Evolutionary conservation across 1,140 invertebrate species (phyloP), one percentile per base, ranked within the genome.

Genomic region (Neodiprion lecontei): DNA sequence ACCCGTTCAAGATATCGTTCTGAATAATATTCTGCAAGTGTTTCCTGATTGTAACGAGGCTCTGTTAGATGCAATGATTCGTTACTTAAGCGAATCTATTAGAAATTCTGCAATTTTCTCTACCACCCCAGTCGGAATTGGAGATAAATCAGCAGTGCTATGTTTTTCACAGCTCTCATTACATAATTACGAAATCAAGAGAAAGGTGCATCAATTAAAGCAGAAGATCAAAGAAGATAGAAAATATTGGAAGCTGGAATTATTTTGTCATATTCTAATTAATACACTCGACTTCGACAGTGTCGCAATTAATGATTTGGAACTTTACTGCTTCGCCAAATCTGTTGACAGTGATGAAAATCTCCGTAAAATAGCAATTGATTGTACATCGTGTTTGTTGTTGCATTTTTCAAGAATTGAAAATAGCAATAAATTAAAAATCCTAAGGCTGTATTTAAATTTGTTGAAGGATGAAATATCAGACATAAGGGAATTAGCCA

Each of bases 381-480:
- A 61, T 61, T 61, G 53, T 61, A 14, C n/a, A 9, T 17, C 53
- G 53, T 61, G n/a, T 61, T 61, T 61, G n/a, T 61, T 61, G 53
- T 4, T 14, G 53, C 11, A 12, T 61, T 80, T 80, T 23, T 1
- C 11, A 12, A n/a, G 72, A 1, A 49, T 81, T n/a, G 61, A 53
- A 11, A 10, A 65, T 4, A 21, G 17, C 21, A 74, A 73, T 47
- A 75, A 72, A 50, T 69, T 78, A 53, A 74, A 1, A 1, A 10
- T 76, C n/a, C 69, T 77, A n/a, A 71, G 77, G 48, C 76, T 77
- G 9, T 78, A 76, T 65, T 75, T 84, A 28, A 72, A 80, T 70
- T 48, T 83, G 8, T 7, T 82, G 14, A 82, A 80, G 67, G 81
- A 83, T 23, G 82, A 84, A 17, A 70, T 78, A 11, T 3, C 7